A percentile compares a stretch with the other conserved stretches of the same genome.
Evolutionary conservation across 30 jellyfish, hydroid and myxozoan genomes (phyloP).

Genomic region (Cassiopea andromeda): DNA sequence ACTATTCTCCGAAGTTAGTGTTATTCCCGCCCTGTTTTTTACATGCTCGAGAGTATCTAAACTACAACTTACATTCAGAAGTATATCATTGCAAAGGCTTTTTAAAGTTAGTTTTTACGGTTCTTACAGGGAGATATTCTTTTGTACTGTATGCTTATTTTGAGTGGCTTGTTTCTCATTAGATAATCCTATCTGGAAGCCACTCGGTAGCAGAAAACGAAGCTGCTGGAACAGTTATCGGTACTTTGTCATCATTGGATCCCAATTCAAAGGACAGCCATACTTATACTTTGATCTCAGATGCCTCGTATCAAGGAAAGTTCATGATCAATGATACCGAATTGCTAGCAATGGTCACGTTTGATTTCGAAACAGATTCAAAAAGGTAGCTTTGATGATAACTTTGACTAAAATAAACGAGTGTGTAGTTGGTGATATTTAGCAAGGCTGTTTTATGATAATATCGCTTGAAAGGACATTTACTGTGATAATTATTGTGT

Average conservation of each 20-base stretch:
- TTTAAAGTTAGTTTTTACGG: too few species aligned
- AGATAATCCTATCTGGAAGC: constrained; percentile 71
- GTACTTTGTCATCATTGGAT: constrained; percentile 69
- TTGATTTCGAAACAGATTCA: constrained; percentile 83
- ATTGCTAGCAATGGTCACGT: constrained; percentile 59
- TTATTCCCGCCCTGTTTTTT: too few species aligned
- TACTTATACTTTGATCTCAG: constrained; percentile 43
- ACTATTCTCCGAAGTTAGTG: too few species aligned
- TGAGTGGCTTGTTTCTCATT: not conserved
- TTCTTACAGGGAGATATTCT: too few species aligned
- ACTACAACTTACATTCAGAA: too few species aligned
- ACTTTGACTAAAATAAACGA: not conserved
- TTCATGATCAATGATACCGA: constrained; percentile 60
- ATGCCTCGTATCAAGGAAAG: constrained; percentile 49
- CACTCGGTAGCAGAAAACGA: constrained; percentile 67
- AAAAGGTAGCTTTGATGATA: constrained; percentile 61
- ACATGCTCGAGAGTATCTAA: too few species aligned
- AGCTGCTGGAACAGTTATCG: constrained; percentile 67
- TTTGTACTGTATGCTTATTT: not conserved
- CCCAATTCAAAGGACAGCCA: constrained; percentile 74
- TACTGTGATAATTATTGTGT: too few species aligned
- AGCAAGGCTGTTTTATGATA: too few species aligned
- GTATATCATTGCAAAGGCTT: too few species aligned
- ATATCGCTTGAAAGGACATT: too few species aligned
- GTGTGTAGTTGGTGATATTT: not conserved